Evolutionary conservation across 2,797 vertebrate species (phyloP), one percentile per base, ranked within the genome.

Genomic region (Calcarius lapponicus): DNA sequence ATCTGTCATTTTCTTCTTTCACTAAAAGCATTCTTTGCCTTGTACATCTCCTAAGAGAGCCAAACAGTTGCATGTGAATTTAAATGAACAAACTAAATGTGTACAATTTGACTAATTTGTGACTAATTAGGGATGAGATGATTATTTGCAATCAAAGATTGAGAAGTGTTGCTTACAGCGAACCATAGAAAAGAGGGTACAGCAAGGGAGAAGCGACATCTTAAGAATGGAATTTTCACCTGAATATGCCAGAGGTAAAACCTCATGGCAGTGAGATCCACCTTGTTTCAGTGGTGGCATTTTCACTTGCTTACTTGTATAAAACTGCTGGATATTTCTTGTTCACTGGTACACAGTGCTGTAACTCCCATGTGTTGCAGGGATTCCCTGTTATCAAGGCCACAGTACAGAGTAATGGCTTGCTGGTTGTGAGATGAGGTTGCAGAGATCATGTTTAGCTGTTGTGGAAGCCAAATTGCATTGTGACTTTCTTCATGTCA

Each of bases 1-100:
- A 97, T 97, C 97, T 98, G 97, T 97, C 94, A 18, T 84, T 97
- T 96, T 96, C 78, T 96, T 47, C 58, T 83, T 97, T 85, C 54
- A 79, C 66, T 97, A 69, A 97, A 97, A 95, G 86, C 70, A 53
- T 62, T 75, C 66, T 95, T 97, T 97, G 82, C 88, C 88, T 96
- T 97, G 95, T 92, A 80, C 36, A 29, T 93, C 92, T 96, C 90
- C 50, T 91, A 80, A 92, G 92, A n/a, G 64, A 96, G 74, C 85
- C 89, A 75, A 93, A 90, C 84, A 82, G 86, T 96, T 96, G 64
- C 75, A 67, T 95, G 95, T 96, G 73, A 50, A 90, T 95, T 97
- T 97, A 90, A 80, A 69, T 61, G 92, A 96, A 86, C 82, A 92
- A 81, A 90, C 65, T 94, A 95, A 96, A 86, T 93, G 79, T 85